A percentile compares a stretch with the other conserved stretches of the same genome.
These are phyloP conservation scores for Cheirogaleus medius DNA, from an alignment of 2,113 vertebrate species.

Conservation along the genomic window DNA sequence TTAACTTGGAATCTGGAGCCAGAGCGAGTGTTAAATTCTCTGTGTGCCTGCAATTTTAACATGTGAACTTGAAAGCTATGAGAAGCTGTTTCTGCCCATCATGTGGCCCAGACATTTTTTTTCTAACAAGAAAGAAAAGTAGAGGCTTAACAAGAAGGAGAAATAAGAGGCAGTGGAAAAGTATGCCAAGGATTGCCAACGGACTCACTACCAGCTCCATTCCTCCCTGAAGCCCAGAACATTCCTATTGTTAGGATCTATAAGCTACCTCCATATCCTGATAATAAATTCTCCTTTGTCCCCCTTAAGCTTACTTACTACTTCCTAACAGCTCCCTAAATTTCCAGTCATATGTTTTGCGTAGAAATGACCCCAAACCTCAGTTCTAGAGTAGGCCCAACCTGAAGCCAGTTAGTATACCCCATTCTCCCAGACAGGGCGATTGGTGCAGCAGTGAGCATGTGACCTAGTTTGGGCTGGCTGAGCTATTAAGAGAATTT, in stretches of 20 bases:
- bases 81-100: background rate
- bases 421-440: background rate
- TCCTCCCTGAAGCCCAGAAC: background rate
- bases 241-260: too few species aligned
- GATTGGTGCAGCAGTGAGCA: background rate
- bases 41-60: background rate
- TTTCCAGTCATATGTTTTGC: background rate
- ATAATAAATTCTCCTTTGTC: background rate
- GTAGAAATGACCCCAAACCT: background rate
- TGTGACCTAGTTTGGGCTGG: background rate
- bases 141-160: background rate
- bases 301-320: background rate
- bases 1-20: background rate
- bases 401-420: background rate
- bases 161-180: background rate
- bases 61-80: background rate
- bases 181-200: background rate
- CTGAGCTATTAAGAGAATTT: background rate
- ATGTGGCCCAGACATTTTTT: background rate
- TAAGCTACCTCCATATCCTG: background rate
- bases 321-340: background rate
- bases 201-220: background rate
- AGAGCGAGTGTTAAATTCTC: background rate
- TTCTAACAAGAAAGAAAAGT: background rate
- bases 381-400: background rate